These are phyloP conservation scores for Zosterops lateralis DNA, from an alignment of 2,113 vertebrate genomes.

Conservation along the genomic window DNA sequence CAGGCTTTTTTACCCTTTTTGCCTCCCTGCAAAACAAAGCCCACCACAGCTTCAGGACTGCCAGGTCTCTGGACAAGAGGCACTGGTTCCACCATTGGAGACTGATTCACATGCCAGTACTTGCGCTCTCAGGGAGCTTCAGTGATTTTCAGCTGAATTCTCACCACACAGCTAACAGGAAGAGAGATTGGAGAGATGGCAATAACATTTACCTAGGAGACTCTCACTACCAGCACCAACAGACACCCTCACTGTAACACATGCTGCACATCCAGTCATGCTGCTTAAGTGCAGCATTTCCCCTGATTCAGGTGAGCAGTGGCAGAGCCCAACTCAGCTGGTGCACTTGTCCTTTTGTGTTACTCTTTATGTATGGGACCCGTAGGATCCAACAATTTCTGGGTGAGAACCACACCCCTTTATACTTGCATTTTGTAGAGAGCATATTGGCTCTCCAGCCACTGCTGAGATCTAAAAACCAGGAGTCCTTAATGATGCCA, in stretches of 20 bases:
- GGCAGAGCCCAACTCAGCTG: fast-evolving
- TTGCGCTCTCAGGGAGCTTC: not conserved
- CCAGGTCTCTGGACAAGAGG: not conserved
- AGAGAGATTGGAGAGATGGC: not conserved
- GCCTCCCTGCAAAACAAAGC: not conserved
- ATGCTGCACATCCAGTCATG: not conserved
- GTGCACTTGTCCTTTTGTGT: not conserved
- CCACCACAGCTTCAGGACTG: not conserved
- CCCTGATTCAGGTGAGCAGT: not conserved
- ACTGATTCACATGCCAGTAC: not conserved
- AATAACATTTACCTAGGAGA: not conserved
- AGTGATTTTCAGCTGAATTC: not conserved
- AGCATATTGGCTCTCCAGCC: not conserved
- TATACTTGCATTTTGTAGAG: not conserved
- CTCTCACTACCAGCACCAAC: not conserved
- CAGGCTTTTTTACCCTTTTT: not conserved
- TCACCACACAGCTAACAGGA: not conserved
- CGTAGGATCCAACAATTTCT: not conserved
- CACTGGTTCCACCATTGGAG: not conserved
- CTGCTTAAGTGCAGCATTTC: not conserved
- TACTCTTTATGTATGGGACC: not conserved
- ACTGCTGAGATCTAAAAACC: not conserved
- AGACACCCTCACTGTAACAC: not conserved
- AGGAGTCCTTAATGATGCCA: not conserved
- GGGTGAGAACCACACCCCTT: not conserved